Percentiles rank a stretch among this genome's conserved stretches.
Conservation (phyloP, 2,113 vertebrate species). For the Triplophysa dalaica region DNA sequence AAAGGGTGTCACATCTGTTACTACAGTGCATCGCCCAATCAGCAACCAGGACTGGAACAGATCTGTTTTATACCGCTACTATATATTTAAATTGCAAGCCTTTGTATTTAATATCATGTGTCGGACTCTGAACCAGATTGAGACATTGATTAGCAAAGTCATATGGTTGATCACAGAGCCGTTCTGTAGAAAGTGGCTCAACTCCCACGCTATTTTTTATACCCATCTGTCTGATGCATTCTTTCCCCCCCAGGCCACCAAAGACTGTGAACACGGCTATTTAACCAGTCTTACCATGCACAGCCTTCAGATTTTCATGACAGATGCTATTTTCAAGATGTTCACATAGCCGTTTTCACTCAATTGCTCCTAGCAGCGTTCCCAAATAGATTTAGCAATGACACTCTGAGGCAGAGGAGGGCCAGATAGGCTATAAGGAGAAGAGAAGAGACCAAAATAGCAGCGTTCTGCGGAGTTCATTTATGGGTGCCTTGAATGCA, state of each 20-base stretch:
- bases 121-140: not conserved
- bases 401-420: conserved; percentile 65
- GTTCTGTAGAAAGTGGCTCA: not conserved
- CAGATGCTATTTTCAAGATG: conserved; percentile 72
- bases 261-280: conserved; percentile 64
- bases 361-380: conserved; percentile 75
- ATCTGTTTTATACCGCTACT: not conserved
- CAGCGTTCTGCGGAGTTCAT: conserved; percentile 67
- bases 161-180: conserved; percentile 1
- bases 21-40: not conserved
- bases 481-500: conserved; percentile 70
- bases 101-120: not conserved
- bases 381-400: conserved; percentile 79
- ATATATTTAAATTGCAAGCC: not conserved
- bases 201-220: not conserved
- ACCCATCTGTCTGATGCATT: not conserved
- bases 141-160: not conserved
- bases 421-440: conserved; percentile 60
- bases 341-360: conserved; percentile 77
- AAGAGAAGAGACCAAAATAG: conserved; percentile 51
- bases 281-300: conserved; percentile 70
- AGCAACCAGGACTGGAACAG: not conserved
- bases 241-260: conserved; percentile 57
- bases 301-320: conserved; percentile 74
- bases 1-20: too few relatives aligned